Evolutionary conservation across 2,113 vertebrate species (phyloP).

Genomic region (Crotophaga sulcirostris): DNA sequence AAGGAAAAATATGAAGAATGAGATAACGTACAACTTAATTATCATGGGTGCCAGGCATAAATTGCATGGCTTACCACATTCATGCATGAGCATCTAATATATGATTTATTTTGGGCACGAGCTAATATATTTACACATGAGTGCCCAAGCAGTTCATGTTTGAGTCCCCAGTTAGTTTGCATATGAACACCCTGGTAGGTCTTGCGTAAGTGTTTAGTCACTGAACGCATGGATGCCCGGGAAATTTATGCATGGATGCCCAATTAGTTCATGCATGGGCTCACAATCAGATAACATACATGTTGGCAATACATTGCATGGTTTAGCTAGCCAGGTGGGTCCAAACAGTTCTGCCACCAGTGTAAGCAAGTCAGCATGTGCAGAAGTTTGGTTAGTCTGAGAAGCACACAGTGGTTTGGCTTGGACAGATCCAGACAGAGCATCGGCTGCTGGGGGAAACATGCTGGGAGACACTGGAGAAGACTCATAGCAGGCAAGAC

Average conservation of each 20-base stretch:
- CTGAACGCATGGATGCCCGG: not conserved
- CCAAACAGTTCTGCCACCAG: not conserved
- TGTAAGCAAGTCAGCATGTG: accelerated
- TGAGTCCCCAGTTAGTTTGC: not conserved
- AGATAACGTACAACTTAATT: not conserved
- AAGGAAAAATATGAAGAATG: not conserved
- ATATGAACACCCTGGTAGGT: not conserved
- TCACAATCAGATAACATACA: not conserved
- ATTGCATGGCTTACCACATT: not conserved
- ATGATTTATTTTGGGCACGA: too few species aligned
- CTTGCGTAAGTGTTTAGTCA: accelerated
- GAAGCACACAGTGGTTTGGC: accelerated
- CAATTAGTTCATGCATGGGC: not conserved
- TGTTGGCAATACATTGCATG: not conserved
- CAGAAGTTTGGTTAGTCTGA: not conserved
- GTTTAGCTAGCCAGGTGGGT: not conserved
- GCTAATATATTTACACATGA: not conserved
- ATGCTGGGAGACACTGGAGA: not conserved
- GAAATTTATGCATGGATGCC: not conserved
- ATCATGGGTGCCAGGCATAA: not conserved
- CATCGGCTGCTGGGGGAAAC: not conserved
- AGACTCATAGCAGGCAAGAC: not conserved
- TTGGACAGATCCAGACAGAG: accelerated
- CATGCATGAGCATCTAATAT: not conserved
- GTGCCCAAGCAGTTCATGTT: not conserved